Conservation (phyloP, 2,113 vertebrate genomes). For the Merops nubicus region DNA sequence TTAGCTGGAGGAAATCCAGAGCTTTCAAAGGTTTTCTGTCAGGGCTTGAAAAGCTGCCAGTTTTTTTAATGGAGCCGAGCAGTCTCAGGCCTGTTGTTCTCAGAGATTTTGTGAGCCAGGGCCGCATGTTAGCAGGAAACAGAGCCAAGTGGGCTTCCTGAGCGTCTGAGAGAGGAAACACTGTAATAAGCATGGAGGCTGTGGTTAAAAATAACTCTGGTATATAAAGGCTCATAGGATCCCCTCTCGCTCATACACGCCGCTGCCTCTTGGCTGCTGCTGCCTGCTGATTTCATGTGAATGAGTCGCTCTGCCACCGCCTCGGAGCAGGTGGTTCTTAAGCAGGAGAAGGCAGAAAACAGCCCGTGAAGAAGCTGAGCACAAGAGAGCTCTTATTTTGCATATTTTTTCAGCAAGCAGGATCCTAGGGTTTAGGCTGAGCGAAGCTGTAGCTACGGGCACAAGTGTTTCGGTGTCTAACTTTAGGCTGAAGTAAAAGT, state of each 20-base stretch:
- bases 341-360: not conserved
- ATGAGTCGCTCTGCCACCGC: not conserved
- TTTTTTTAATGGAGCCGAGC: constrained; percentile 67
- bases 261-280: constrained; percentile 61
- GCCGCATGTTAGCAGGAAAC: constrained; percentile 89
- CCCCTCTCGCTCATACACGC: constrained; percentile 78
- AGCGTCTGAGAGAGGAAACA: constrained; percentile 86
- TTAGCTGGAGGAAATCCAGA: constrained; percentile 73
- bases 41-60: constrained; percentile 77
- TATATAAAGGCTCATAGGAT: constrained; percentile 89
- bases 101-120: constrained; percentile 85
- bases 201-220: constrained; percentile 95
- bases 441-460: accelerated
- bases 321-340: constrained; percentile 51
- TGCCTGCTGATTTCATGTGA: not conserved
- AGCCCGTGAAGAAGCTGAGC: too few relatives aligned
- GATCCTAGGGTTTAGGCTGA: too few relatives aligned
- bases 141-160: constrained; percentile 93
- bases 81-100: constrained; percentile 88
- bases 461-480: accelerated
- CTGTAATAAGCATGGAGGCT: constrained; percentile 89
- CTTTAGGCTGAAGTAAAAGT: constrained; percentile 19
- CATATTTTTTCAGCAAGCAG: not conserved
- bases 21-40: constrained; percentile 78
- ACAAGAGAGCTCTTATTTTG: too few relatives aligned